A percentile compares a stretch with the other conserved stretches of the same genome.
Evolutionary conservation across 1,140 invertebrate species (phyloP).

Genomic region (Leptopilina boulardi): DNA sequence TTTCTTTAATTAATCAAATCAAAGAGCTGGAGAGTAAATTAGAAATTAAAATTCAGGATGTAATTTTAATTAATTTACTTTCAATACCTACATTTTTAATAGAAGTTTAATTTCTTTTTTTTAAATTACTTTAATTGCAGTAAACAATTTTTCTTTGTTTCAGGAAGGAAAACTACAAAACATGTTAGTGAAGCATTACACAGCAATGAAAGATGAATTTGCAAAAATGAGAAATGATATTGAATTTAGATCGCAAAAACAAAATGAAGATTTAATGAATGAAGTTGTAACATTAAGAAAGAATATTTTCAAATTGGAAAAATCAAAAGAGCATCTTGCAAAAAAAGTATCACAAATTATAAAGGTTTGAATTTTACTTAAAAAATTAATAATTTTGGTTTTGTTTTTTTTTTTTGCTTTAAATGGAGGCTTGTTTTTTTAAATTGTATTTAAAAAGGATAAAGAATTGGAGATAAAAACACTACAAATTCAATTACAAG

Average conservation of each 20-base stretch:
- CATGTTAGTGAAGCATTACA: constrained; percentile 60
- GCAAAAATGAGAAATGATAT: constrained; percentile 61
- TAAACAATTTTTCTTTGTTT: background rate
- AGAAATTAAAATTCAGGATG: constrained; percentile 61
- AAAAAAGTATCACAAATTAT: constrained; percentile 42
- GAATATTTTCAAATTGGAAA: constrained; percentile 47
- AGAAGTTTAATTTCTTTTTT: background rate
- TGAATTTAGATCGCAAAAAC: constrained; percentile 29
- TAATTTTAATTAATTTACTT: constrained; percentile 49
- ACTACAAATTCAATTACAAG: constrained; percentile 49
- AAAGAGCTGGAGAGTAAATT: constrained; percentile 61
- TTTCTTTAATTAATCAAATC: constrained; percentile 53
- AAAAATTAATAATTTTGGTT: constrained; percentile 11
- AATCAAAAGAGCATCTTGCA: constrained; percentile 45
- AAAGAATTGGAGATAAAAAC: constrained; percentile 52
- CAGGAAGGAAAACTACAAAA: constrained; percentile 61
- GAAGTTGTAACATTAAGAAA: constrained; percentile 48
- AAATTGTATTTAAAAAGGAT: constrained; percentile 36
- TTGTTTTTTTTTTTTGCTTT: background rate
- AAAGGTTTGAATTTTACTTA: constrained; percentile 41
- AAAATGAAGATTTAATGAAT: constrained; percentile 43
- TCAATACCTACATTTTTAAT: too few relatives aligned
- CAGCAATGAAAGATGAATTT: constrained; percentile 65
- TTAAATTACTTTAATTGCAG: background rate
- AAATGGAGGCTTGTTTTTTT: background rate